Conservation (phyloP, 2,888 invertebrate genomes). For the Candidula unifasciata region DNA sequence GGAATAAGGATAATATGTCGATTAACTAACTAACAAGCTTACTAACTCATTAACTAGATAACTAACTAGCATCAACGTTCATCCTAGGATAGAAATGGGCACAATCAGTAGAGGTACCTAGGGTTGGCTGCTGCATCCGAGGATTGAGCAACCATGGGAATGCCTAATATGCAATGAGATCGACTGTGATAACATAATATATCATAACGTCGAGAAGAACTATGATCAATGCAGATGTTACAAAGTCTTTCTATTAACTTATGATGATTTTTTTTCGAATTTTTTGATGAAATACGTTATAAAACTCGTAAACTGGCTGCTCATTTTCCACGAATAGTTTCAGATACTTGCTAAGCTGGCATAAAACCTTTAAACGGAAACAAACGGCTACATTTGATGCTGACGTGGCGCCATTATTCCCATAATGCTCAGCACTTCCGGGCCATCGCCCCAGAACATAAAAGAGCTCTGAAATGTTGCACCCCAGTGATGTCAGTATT, state of each 20-base stretch:
- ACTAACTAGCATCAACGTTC: too few relatives aligned
- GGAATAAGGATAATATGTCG: too few relatives aligned
- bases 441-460: conserved; percentile 32
- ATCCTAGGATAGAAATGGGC: too few relatives aligned
- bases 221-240: too few relatives aligned
- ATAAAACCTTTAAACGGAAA: conserved; percentile 29
- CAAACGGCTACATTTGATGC: background rate
- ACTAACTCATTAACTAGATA: too few relatives aligned
- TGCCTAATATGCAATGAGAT: too few relatives aligned
- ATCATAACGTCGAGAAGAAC: too few relatives aligned
- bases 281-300: background rate
- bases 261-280: background rate
- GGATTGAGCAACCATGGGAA: too few relatives aligned
- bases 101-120: too few relatives aligned
- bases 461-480: conserved; percentile 37
- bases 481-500: conserved; percentile 39
- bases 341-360: conserved; percentile 11
- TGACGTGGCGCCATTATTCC: conserved; percentile 26
- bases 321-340: background rate
- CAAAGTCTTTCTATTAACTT: background rate
- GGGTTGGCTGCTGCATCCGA: too few relatives aligned
- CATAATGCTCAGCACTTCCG: conserved; percentile 34
- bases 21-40: too few relatives aligned
- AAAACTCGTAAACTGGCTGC: background rate
- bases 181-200: too few relatives aligned